Percentiles rank a stretch among this genome's conserved stretches.
These are phyloP conservation scores for Orchestia grillus DNA, from an alignment of 1,140 invertebrate genomes.

Conservation along the genomic window DNA sequence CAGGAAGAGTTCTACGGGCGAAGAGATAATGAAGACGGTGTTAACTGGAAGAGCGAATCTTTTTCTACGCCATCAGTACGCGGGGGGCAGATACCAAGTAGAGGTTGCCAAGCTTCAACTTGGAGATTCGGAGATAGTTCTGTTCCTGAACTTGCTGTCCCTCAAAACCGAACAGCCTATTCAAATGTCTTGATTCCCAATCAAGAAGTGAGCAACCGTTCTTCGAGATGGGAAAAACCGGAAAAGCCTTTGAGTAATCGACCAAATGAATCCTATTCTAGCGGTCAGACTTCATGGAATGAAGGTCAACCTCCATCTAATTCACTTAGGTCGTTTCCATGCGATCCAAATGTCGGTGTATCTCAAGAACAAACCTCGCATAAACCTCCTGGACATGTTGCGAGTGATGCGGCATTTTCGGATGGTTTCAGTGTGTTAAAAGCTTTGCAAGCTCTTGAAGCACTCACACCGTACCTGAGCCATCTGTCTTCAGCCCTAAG, in stretches of 20 bases:
- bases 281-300: not conserved
- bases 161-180: not conserved
- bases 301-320: not conserved
- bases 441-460: not conserved
- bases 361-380: not conserved
- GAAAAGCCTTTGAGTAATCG: not conserved
- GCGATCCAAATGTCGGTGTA: not conserved
- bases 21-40: not conserved
- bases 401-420: not conserved
- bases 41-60: not conserved
- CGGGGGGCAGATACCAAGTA: not conserved
- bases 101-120: not conserved
- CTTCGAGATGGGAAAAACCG: not conserved
- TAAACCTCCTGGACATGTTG: not conserved
- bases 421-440: not conserved
- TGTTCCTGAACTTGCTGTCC: no score
- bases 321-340: not conserved
- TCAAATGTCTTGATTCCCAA: not conserved
- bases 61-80: not conserved
- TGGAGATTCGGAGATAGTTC: not conserved
- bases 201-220: not conserved
- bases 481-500: not conserved
- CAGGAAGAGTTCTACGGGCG: not conserved
- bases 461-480: constrained; percentile 9
- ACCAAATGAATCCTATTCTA: not conserved